Evolutionary conservation across 2,797 vertebrate genomes (phyloP).

Genomic region (Enteromius fasciolatus): DNA sequence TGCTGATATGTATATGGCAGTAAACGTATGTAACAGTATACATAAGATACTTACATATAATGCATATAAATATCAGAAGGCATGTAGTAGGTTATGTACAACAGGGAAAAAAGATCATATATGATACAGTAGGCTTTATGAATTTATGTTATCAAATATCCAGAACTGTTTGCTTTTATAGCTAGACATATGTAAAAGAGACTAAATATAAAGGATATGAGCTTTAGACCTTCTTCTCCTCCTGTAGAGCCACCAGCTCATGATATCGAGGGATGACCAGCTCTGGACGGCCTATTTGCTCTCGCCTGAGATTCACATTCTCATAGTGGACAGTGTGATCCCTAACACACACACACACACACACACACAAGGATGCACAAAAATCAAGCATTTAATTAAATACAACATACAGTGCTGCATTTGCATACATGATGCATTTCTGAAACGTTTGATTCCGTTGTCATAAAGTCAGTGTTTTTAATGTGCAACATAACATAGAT

Average conservation of each 20-base stretch:
- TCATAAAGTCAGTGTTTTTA: not conserved
- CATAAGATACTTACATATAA: not conserved
- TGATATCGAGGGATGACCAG: conserved; percentile 77
- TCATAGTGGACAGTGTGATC: conserved; percentile 72
- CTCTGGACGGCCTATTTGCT: conserved; percentile 69
- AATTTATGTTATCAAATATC: not conserved
- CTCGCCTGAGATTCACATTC: conserved; percentile 81
- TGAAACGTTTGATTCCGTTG: not conserved
- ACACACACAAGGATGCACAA: conserved; percentile 39
- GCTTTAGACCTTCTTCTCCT: conserved; percentile 71
- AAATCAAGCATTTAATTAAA: not conserved
- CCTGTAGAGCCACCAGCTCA: conserved; percentile 71
- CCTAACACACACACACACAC: conserved; percentile 64
- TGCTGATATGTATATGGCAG: not conserved
- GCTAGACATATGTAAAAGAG: not conserved
- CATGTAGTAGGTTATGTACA: not conserved
- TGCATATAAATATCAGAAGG: not conserved
- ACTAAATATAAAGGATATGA: not conserved
- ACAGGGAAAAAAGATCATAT: not conserved
- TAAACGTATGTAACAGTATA: not conserved
- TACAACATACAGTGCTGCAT: not conserved
- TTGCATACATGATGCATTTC: not conserved
- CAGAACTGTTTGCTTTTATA: not conserved
- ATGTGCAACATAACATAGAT: too few relatives aligned
- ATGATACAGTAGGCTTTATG: not conserved